These are phyloP conservation scores for Callipepla squamata DNA, from an alignment of 2,113 vertebrate genomes.

Conservation along the genomic window DNA sequence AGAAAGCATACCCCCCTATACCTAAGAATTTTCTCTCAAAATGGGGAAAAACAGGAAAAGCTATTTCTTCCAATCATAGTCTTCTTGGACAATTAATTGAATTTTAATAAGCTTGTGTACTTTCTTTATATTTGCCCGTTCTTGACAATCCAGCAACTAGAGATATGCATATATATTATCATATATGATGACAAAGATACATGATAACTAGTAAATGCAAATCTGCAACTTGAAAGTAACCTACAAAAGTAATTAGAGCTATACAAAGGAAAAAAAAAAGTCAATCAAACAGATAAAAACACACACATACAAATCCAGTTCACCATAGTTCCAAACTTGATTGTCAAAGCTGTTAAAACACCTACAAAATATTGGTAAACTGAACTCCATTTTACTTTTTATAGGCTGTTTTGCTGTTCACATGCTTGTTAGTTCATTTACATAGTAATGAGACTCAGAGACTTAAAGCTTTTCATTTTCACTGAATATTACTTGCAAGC, in stretches of 20 bases:
- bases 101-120: not conserved
- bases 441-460: constrained; percentile 64
- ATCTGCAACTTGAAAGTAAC: constrained; percentile 27
- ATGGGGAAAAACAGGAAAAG: not conserved
- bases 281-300: constrained; percentile 46
- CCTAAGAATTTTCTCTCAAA: not conserved
- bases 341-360: constrained; percentile 61
- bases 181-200: not conserved
- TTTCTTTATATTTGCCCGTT: not conserved
- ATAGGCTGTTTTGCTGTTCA: constrained; percentile 41
- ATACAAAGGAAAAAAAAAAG: constrained; percentile 38
- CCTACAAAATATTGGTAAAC: constrained; percentile 68
- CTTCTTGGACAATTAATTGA: not conserved
- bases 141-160: not conserved
- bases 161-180: not conserved
- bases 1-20: not conserved
- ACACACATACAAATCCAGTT: constrained; percentile 3
- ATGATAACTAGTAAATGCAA: not conserved
- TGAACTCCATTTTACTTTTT: constrained; percentile 56
- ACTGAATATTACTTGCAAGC: constrained; percentile 49
- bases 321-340: constrained; percentile 45
- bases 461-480: constrained; percentile 65
- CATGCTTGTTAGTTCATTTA: constrained; percentile 63
- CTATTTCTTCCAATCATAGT: not conserved
- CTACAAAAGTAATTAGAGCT: constrained; percentile 29